Evolutionary conservation across 2,797 vertebrate genomes (phyloP), one percentile per base, ranked within the genome.

Genomic region (Gastrophryne carolinensis): DNA sequence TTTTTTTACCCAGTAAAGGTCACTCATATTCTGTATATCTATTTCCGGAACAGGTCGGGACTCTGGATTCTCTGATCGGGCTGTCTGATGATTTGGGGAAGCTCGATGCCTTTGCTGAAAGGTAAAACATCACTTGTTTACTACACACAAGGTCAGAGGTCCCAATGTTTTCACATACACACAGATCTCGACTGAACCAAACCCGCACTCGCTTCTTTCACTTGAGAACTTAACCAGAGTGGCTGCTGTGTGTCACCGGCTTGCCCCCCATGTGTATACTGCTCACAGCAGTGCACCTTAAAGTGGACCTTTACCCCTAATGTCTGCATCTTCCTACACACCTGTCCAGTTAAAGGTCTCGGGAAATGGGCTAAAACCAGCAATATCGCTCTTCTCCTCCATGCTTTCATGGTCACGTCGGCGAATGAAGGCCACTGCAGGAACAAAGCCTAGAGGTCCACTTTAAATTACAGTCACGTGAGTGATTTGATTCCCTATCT

Each of bases 51-150:
- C 72, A 99, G 97, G 94, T 98, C 86, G 97, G 96, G 79, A 95
- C 94, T 57, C 87, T 99, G 87, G 96, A 98, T 86, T 90, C 93
- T 73, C 90, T 99, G 44, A 90, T 99, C 69, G 88, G 90, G 67
- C 91, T 97, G 80, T 95, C 95, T 34, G 96, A 99, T 83, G 93
- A 98, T 79, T 88, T 98, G 84, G 92, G 90, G 83, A 93, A 90
- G 85, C 92, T 98, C 1, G 96, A 99, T 89, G 84, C 79, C 72
- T 90, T 91, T 83, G 90, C 93, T 84, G 96, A 98, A 90, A 92
- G 95, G 97, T 98, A 93, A 92, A 88, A 83, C 80, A 85, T 68
- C 75, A 72, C 32, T 84, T 91, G 84, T 90, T 90, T 92, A 90
- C 89, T 87, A 41, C 72, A 87, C 56, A 91, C 88, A 87, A 80